phyloP scores from a whole-genome alignment of 2,113 vertebrate genomes.

The Nothoprocta perdicaria region DNA sequence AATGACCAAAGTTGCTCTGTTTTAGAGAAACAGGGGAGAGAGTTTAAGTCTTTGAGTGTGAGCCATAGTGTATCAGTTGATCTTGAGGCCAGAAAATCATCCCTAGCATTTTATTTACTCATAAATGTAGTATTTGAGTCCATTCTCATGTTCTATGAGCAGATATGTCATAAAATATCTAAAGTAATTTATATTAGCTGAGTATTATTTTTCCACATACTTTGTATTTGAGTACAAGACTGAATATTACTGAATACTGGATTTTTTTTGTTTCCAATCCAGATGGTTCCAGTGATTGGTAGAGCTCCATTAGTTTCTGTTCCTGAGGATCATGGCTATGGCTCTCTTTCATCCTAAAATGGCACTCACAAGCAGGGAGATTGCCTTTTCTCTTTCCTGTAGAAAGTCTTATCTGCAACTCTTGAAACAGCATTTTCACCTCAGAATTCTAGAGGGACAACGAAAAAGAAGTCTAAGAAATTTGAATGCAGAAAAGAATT shows the following conservation, averaged over 20 bases:
- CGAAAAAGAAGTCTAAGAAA: not conserved
- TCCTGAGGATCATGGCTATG: accelerated
- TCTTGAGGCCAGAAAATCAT: not conserved
- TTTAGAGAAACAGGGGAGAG: not conserved
- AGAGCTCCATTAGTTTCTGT: not conserved
- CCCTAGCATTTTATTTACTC: not conserved
- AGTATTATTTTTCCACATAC: no score
- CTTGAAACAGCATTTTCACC: not conserved
- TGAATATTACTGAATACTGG: not conserved
- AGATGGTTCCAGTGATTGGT: not conserved
- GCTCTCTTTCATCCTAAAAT: accelerated
- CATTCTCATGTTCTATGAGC: no score
- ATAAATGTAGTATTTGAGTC: accelerated
- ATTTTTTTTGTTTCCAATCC: not conserved
- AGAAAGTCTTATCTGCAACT: not conserved
- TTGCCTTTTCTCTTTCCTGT: not conserved
- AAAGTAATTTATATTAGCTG: no score
- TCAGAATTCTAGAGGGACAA: not conserved
- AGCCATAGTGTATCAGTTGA: not conserved
- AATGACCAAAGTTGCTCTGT: not conserved
- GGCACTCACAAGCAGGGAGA: not conserved
- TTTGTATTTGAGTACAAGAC: not conserved
- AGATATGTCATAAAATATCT: no score
- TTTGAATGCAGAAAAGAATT: not conserved
- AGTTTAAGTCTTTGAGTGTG: accelerated